Conservation (phyloP, 2,113 vertebrate species). For the Lycaon pictus region DNA sequence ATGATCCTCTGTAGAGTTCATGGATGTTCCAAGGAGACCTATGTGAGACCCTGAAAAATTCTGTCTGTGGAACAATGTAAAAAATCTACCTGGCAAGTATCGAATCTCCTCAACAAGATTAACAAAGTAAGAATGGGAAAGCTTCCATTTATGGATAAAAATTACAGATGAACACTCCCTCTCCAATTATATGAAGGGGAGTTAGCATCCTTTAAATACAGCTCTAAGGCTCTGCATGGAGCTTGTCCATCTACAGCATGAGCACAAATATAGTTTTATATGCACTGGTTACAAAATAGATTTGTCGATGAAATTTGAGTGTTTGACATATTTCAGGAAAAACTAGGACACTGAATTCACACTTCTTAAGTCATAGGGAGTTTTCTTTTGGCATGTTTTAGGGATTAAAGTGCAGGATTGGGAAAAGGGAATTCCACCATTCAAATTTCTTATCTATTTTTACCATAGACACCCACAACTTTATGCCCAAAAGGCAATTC, state of each 20-base stretch:
- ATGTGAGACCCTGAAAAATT: not conserved
- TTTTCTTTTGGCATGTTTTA: not conserved
- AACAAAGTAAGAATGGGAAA: slow-evolving; percentile 15
- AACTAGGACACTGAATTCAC: not conserved
- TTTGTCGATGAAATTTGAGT: not conserved
- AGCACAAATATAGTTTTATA: not conserved
- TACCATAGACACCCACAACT: not conserved
- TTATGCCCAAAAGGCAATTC: not conserved
- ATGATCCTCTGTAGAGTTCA: not conserved
- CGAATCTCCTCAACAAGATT: not conserved
- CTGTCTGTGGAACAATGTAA: not conserved
- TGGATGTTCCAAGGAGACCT: not conserved
- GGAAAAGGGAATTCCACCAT: not conserved
- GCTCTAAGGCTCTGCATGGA: not conserved
- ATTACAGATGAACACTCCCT: not conserved
- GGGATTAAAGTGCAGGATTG: not conserved
- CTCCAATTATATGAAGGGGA: not conserved
- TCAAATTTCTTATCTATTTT: slow-evolving; percentile 23
- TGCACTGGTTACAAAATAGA: not conserved
- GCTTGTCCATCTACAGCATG: not conserved
- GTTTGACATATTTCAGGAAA: not conserved
- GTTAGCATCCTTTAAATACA: not conserved
- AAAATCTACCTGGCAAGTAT: not conserved
- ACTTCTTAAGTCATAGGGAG: not conserved
- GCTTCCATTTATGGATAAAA: not conserved